A percentile compares a stretch with the other conserved stretches of the same genome.
These are phyloP conservation scores for Cecropterus lyciades DNA, from an alignment of 1,140 invertebrate species.

Conservation along the genomic window DNA sequence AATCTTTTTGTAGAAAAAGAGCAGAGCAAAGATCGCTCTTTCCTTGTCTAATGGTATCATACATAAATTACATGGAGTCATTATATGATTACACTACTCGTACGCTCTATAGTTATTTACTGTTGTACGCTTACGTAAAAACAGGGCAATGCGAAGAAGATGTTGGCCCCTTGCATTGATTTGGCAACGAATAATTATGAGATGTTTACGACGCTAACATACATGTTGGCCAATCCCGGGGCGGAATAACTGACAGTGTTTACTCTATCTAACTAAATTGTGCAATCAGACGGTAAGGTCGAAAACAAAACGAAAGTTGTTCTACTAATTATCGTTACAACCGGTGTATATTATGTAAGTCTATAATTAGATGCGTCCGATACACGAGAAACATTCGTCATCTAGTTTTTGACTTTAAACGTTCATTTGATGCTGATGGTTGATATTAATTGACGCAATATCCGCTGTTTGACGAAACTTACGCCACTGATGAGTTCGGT, in stretches of 20 bases:
- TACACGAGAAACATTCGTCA: conserved; percentile 42
- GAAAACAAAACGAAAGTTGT: conserved; percentile 58
- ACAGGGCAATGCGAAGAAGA: conserved; percentile 15
- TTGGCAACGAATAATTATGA: conserved; percentile 43
- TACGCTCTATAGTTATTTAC: no score
- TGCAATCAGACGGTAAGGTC: conserved; percentile 40
- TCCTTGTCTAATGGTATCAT: no score
- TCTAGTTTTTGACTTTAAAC: conserved; percentile 46
- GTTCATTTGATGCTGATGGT: conserved; percentile 37
- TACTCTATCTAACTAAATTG: conserved; percentile 41
- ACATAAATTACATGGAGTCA: no score
- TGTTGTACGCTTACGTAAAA: background rate
- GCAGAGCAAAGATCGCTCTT: no score
- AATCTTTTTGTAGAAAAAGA: no score
- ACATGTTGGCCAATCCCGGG: conserved; percentile 43
- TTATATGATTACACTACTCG: no score
- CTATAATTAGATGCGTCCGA: conserved; percentile 54
- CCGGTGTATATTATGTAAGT: conserved; percentile 61
- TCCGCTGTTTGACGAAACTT: conserved; percentile 23
- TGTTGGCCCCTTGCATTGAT: conserved; percentile 32
- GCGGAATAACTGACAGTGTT: conserved; percentile 41
- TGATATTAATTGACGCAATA: conserved; percentile 36
- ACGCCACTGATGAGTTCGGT: conserved; percentile 6
- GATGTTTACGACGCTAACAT: conserved; percentile 24
- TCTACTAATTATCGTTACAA: conserved; percentile 51